A percentile compares a stretch with the other conserved stretches of the same genome.
Evolutionary conservation across 2,797 vertebrate species (phyloP).

Genomic region (Coilia nasus): DNA sequence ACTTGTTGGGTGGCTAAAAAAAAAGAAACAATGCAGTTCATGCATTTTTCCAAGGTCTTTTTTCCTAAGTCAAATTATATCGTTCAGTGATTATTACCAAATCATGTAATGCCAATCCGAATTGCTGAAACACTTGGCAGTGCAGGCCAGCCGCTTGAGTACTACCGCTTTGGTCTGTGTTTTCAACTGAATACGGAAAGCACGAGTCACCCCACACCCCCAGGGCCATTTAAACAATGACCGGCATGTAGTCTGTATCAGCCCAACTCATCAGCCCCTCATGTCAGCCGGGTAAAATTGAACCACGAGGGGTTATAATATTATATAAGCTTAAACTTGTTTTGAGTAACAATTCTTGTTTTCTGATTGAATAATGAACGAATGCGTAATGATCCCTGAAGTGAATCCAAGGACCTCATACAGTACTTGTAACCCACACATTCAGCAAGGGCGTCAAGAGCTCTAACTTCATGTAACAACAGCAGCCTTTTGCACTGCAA

Average conservation of each 20-base stretch:
- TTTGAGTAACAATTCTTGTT: background rate
- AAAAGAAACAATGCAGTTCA: background rate
- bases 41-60: background rate
- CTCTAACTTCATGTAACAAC: background rate
- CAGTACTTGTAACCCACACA: background rate
- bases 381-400: background rate
- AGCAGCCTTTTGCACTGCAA: background rate
- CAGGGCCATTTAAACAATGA: constrained; percentile 31
- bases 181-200: constrained; percentile 21
- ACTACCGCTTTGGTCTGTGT: constrained; percentile 1
- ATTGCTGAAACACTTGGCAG: background rate
- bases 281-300: background rate
- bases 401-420: background rate
- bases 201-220: constrained; percentile 11
- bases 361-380: background rate
- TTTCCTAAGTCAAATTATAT: background rate
- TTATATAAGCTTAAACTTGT: background rate
- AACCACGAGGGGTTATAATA: background rate
- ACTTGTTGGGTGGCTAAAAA: constrained; percentile 51
- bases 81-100: background rate
- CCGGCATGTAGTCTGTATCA: constrained; percentile 12
- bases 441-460: background rate
- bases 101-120: background rate
- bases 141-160: background rate
- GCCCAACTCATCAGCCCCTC: background rate